Base-by-base conservation (phyloP, 2,888 invertebrate genomes). In the Drosophila maculinotata region DNA sequence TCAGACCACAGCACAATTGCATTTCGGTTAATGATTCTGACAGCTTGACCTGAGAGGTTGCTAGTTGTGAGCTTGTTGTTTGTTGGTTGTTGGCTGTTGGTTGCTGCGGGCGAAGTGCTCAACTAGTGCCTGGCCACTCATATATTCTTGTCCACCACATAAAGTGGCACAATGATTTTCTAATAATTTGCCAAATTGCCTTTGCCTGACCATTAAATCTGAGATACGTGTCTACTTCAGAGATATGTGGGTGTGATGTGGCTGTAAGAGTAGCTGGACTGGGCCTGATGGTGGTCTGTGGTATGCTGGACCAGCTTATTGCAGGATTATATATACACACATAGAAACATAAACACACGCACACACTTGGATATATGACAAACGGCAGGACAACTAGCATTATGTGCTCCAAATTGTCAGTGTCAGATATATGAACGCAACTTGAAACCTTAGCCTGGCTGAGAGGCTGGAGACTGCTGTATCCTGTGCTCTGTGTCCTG, bases 171-270 rank as follows among this genome's bases (percentile, higher is more conserved):
- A 85, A 88, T 88, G 77, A 88, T 89, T 88, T 87, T 82, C 87
- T 87, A 87, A 88, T 87, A 87, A 89, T 87, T 87, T 89, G 72
- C 80, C 75, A 88, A 87, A 87, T 89, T 89, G 89, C 85, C 80
- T 85, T 82, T 77, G 85, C 70, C 74, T 77, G 85, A 75, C 80
- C 89, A 79, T 80, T 85, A 80, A 87, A 79, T 82, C 66, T 77
- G 79, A 79, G 77, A 82, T 82, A 75, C 79, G 76, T 85, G 88
- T 83, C 70, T 58, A 52, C 52, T 42, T 59, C 35, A 64, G 69
- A 62, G 53, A 65, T 65, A 66, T 49, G 58, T 20, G 42, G 44
- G 25, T 17, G 14, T 6, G n/a, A n/a, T n/a, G 1, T 15, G 9
- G 9, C 2, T 15, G 35, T 35, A 2, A 35, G 33, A 14, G 8